These are phyloP conservation scores for Hycleus phaleratus DNA, from an alignment of 1,140 invertebrate species.

Conservation along the genomic window DNA sequence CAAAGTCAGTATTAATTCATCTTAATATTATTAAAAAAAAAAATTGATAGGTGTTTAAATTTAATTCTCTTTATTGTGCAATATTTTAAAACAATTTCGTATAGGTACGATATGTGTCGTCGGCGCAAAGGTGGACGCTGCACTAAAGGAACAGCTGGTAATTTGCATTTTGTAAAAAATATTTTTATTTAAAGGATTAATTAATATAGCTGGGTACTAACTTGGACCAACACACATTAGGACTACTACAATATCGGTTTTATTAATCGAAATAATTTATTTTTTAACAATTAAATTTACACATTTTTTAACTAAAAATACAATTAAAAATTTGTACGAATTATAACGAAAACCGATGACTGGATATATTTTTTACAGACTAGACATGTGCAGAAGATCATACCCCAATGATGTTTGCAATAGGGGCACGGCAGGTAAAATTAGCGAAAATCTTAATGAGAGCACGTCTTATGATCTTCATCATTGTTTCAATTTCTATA, in stretches of 20 bases:
- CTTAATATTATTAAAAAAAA: background rate
- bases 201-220: no score
- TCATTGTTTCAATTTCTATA: no score
- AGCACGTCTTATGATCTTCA: no score
- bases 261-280: no score
- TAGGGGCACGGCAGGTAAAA: slow-evolving; percentile 90
- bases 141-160: slow-evolving; percentile 94
- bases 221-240: no score
- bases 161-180: slow-evolving; percentile 17
- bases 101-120: slow-evolving; percentile 93
- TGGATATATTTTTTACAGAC: slow-evolving; percentile 63
- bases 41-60: background rate
- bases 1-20: slow-evolving; percentile 58
- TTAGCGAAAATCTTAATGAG: background rate
- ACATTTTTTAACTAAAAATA: no score
- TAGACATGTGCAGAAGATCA: slow-evolving; percentile 96
- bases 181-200: background rate
- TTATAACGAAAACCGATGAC: slow-evolving; percentile 18
- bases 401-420: slow-evolving; percentile 92
- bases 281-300: no score
- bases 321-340: no score
- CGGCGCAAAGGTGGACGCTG: slow-evolving; percentile 88
- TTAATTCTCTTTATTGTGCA: background rate
- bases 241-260: no score
- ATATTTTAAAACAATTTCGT: slow-evolving; percentile 7